phyloP scores from a whole-genome alignment of 2,888 invertebrate genomes.

The Ctenicera cuprea region DNA sequence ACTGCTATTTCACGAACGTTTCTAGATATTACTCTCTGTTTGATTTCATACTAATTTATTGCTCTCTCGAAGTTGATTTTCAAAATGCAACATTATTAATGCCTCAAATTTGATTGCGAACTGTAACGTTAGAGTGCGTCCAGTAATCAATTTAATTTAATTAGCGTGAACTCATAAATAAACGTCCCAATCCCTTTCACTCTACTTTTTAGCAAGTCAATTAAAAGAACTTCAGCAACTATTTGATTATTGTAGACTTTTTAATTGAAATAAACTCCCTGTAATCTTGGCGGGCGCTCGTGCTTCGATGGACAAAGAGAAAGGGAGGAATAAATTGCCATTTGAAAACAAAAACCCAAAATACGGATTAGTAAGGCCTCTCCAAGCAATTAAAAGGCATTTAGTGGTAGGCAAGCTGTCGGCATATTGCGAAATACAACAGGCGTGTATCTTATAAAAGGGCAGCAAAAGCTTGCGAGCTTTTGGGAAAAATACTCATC shows the following conservation, averaged over 20 bases:
- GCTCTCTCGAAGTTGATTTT: constrained; percentile 21
- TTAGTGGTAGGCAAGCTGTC: constrained; percentile 38
- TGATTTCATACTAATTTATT: constrained; percentile 40
- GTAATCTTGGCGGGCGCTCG: constrained; percentile 5
- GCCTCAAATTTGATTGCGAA: background rate
- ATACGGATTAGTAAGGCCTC: constrained; percentile 32
- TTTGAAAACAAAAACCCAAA: constrained; percentile 35
- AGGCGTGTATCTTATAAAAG: constrained; percentile 36
- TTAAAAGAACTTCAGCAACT: constrained; percentile 5
- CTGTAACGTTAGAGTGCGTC: background rate
- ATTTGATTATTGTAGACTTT: constrained; percentile 13
- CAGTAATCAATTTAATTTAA: too few species aligned
- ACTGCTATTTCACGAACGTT: constrained; percentile 54
- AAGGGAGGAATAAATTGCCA: constrained; percentile 31
- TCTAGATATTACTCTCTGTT: constrained; percentile 46
- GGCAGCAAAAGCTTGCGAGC: background rate
- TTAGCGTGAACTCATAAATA: too few species aligned
- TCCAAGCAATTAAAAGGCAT: constrained; percentile 40
- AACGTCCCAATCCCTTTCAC: too few species aligned
- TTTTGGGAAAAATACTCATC: constrained; percentile 25
- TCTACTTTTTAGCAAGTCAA: too few species aligned
- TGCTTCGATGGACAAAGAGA: background rate
- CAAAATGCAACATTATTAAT: constrained; percentile 15
- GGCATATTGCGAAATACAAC: constrained; percentile 43
- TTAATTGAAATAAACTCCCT: constrained; percentile 18